Percentiles rank a stretch among this genome's conserved stretches.
Conservation (phyloP, 2,888 invertebrate genomes). For the Thera obeliscata region DNA sequence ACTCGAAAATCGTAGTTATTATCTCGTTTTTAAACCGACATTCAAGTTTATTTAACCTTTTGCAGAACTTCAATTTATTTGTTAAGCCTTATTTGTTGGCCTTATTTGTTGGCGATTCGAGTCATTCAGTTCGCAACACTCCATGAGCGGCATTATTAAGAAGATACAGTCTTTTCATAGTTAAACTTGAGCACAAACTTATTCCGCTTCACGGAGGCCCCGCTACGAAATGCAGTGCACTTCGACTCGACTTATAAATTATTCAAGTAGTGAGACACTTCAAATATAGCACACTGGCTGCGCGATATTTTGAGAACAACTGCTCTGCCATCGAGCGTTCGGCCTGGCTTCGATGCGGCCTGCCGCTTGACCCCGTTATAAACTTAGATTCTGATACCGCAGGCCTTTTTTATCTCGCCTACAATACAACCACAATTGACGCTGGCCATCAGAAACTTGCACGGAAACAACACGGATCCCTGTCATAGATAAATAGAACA, state of each 20-base stretch:
- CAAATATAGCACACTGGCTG: slow-evolving; percentile 75
- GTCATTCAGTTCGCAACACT: slow-evolving; percentile 27
- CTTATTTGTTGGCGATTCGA: slow-evolving; percentile 28
- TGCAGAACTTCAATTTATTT: slow-evolving; percentile 14
- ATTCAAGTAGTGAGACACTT: slow-evolving; percentile 82
- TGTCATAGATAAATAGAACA: slow-evolving; percentile 4
- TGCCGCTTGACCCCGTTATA: slow-evolving; percentile 60
- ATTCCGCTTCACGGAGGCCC: slow-evolving; percentile 60
- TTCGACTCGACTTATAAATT: slow-evolving; percentile 78
- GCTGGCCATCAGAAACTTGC: slow-evolving; percentile 11
- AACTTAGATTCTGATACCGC: slow-evolving; percentile 40
- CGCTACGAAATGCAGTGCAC: slow-evolving; percentile 74
- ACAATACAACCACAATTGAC: slow-evolving; percentile 24
- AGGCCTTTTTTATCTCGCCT: slow-evolving; percentile 33
- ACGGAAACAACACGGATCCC: not conserved
- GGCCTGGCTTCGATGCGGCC: slow-evolving; percentile 45
- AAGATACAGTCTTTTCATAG: slow-evolving; percentile 45
- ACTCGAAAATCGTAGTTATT: not conserved
- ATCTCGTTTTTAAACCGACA: not conserved
- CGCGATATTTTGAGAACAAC: slow-evolving; percentile 77
- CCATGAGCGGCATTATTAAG: slow-evolving; percentile 31
- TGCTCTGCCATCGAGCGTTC: slow-evolving; percentile 48
- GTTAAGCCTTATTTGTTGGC: too few species aligned
- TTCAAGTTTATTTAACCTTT: slow-evolving; percentile 5
- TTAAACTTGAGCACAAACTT: slow-evolving; percentile 59